Evolutionary conservation across 2,888 invertebrate genomes (phyloP).

Genomic region (Neria commutata): DNA sequence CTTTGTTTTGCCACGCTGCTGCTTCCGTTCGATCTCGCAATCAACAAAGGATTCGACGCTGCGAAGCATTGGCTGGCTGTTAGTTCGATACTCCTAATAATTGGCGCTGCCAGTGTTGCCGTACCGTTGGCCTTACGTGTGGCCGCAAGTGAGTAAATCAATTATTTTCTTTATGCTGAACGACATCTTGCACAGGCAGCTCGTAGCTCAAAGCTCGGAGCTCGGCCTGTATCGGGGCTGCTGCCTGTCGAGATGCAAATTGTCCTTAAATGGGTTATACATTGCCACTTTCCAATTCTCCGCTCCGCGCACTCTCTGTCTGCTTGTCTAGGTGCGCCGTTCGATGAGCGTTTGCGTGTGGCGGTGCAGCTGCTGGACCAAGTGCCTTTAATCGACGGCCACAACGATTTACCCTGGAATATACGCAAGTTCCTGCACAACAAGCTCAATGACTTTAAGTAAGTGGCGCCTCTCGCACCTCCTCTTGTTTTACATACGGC

Average conservation of each 20-base stretch:
- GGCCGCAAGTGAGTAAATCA: slow-evolving; percentile 65
- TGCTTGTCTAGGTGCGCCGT: slow-evolving; percentile 67
- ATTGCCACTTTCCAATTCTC: neutral
- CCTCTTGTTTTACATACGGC: neutral
- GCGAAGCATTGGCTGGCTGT: slow-evolving; percentile 79
- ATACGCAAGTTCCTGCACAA: slow-evolving; percentile 89
- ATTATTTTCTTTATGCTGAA: no score
- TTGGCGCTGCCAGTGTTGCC: slow-evolving; percentile 80
- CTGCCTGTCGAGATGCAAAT: neutral
- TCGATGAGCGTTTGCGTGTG: slow-evolving; percentile 76
- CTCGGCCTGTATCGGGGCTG: no score
- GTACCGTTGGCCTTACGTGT: slow-evolving; percentile 80
- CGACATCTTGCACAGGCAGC: slow-evolving; percentile 46
- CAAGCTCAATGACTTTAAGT: slow-evolving; percentile 82
- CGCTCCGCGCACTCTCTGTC: neutral
- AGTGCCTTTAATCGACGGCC: slow-evolving; percentile 82
- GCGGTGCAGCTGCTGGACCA: slow-evolving; percentile 76
- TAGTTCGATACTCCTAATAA: slow-evolving; percentile 75
- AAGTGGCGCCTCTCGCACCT: slow-evolving; percentile 36
- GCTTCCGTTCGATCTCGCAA: neutral
- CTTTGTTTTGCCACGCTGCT: neutral
- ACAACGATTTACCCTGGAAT: slow-evolving; percentile 92
- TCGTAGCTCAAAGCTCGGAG: no score
- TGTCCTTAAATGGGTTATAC: neutral
- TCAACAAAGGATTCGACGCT: slow-evolving; percentile 65